Base-by-base conservation (phyloP, 2,888 invertebrate species). In the Ferdinandea cuprea region DNA sequence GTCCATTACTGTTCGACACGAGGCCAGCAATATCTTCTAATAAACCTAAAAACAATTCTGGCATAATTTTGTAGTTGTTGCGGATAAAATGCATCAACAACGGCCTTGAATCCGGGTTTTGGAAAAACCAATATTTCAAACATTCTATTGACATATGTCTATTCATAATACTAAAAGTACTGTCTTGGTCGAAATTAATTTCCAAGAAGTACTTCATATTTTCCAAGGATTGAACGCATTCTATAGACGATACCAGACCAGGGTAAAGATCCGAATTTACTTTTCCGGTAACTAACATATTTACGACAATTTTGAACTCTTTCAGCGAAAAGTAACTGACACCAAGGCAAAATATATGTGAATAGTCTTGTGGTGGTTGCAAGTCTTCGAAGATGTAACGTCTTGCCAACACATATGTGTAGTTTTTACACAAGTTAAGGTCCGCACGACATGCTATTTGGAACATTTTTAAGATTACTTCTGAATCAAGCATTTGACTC, bases 161-260 rank as follows among this genome's bases (percentile, higher is more conserved):
- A 21, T 83, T 85, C 28, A 88, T 76, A 0, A 88, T 61, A 0
- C 61, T 65, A 32, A 87, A 86, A 2, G 89, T 88, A 0, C 88
- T 86, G 72, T 89, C 89, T n/a, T 87, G 86, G 3, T 87, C 87
- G 19, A 90, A 30, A 19, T 89, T 48, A 15, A 88, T 44, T 7
- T 88, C 85, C 2, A 90, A 80, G 79, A 88, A 89, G n/a, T 86
- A 78, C 0, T 85, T 80, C 48, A 90, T 69, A 11, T 89, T 89
- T 0, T 77, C 77, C 2, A 81, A 83, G 11, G 86, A 87, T 66
- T 88, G 86, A 0, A 87, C 88, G 66, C 90, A 90, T 8, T 88
- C 88, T 37, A 90, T 88, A 89, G 5, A 89, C 86, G n/a, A 89
- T 77, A 68, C 89, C 90, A 28, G 85, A 0, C 68, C 44, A 0